A percentile compares a stretch with the other conserved stretches of the same genome.
phyloP scores from a whole-genome alignment of 2,888 invertebrate species.

The Deilephila elpenor region DNA sequence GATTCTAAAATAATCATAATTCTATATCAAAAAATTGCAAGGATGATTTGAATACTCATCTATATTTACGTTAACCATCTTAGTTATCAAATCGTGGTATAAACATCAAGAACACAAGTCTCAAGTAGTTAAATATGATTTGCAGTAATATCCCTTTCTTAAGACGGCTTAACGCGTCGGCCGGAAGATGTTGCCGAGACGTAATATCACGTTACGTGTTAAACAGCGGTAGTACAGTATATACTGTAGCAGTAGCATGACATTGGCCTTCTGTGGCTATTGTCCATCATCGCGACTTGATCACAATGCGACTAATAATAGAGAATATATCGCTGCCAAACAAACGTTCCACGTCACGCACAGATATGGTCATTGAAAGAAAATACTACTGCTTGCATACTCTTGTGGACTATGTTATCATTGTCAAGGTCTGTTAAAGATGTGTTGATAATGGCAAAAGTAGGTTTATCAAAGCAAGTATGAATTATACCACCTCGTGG shows the following conservation, averaged over 20 bases:
- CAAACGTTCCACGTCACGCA: not conserved
- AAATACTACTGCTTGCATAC: not conserved
- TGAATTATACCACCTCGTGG: too few species aligned
- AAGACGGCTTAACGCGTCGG: not conserved
- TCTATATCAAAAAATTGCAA: not conserved
- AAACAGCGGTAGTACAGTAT: not conserved
- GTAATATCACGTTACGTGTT: not conserved
- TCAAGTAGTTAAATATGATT: too few species aligned
- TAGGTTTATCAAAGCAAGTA: too few species aligned
- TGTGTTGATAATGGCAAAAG: too few species aligned
- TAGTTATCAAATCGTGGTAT: too few species aligned
- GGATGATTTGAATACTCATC: too few species aligned
- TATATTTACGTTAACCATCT: too few species aligned
- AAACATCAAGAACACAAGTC: not conserved
- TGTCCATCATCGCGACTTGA: conserved; percentile 8
- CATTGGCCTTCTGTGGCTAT: conserved; percentile 30
- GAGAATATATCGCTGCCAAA: conserved; percentile 26
- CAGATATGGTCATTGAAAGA: conserved; percentile 8
- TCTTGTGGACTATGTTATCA: not conserved
- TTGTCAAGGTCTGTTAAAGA: not conserved
- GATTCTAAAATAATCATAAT: not conserved
- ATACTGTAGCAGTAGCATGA: conserved; percentile 19
- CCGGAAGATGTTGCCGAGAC: not conserved
- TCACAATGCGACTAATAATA: conserved; percentile 23
- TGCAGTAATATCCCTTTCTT: not conserved